Evolutionary conservation across 2,113 vertebrate genomes (phyloP), one percentile per base, ranked within the genome.

Genomic region (Theristicus caerulescens): DNA sequence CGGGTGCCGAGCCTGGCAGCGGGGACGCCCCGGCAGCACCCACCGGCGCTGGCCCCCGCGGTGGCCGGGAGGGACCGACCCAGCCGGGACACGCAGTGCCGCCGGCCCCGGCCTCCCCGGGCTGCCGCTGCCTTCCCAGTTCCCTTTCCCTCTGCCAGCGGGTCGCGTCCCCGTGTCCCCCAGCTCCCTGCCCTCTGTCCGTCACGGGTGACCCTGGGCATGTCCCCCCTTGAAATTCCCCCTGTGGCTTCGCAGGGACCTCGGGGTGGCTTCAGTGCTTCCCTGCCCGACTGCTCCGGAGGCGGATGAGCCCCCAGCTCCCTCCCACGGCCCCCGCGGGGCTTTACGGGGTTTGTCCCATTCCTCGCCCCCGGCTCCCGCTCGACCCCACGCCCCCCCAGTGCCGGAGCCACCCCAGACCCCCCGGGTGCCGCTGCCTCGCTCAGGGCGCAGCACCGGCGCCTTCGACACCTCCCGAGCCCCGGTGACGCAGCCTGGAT

Each of bases 161-260:
- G 29, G n/a, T 15, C 6, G 0, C 1, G 3, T 47, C 40, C 49
- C 34, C 0, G 0, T 1, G 34, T 32, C 14, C 55, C 46, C 38
- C 76, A 62, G 46, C 25, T 58, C 57, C 29, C 19, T 54, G 52
- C 51, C 21, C 16, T 29, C 72, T 21, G 4, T 5, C 31, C 27
- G 10, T 21, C 26, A 49, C 0, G 5, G 20, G 12, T 3, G 3
- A 64, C 52, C 31, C n/a, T 7, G 4, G 0, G 7, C 29, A 34
- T 4, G 16, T 16, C 6, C 8, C 36, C 27, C 20, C 38, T 44
- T 73, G 34, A 76, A 67, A 59, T 19, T 9, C 16, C 12, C 16
- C 12, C 47, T 6, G 31, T 0, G 10, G 10, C 51, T 87, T 58
- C 9, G 1, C 52, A 54, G 27, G 16, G 42, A 62, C 59, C 26